A percentile compares a stretch with the other conserved stretches of the same genome.
These are phyloP conservation scores for Aphaenogaster floridana DNA, from an alignment of 1,140 invertebrate species.

Conservation along the genomic window DNA sequence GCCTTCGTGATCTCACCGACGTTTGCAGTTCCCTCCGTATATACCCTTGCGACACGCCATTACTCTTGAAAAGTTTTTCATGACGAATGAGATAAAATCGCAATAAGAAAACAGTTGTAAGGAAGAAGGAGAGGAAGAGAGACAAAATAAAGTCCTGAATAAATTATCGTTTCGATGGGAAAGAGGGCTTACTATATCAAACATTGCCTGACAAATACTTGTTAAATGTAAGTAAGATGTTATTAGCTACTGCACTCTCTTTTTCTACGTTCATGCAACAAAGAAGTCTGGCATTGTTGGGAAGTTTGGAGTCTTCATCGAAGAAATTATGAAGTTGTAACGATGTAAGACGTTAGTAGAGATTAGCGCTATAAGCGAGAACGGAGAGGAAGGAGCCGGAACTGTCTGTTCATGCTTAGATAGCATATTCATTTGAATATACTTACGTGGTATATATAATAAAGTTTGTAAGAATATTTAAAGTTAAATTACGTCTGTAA, in stretches of 20 bases:
- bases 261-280: background rate
- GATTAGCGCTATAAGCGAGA: background rate
- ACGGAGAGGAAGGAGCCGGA: background rate
- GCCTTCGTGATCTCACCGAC: constrained; percentile 88
- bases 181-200: background rate
- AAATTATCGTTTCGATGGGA: background rate
- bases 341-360: background rate
- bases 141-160: background rate
- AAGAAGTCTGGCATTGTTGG: background rate
- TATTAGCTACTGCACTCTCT: background rate
- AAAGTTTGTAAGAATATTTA: background rate
- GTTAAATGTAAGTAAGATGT: background rate
- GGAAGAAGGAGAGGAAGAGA: background rate
- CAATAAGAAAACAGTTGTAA: background rate
- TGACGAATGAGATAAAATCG: constrained; percentile 13
- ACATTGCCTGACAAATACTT: background rate
- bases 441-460: background rate
- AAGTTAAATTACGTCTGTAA: constrained; percentile 6
- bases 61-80: constrained; percentile 70
- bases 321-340: constrained; percentile 49
- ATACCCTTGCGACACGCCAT: constrained; percentile 65
- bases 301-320: constrained; percentile 5
- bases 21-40: constrained; percentile 86
- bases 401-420: background rate
- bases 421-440: constrained; percentile 8